phyloP scores from a whole-genome alignment of 2,113 vertebrate genomes.

The Labeo catla region DNA sequence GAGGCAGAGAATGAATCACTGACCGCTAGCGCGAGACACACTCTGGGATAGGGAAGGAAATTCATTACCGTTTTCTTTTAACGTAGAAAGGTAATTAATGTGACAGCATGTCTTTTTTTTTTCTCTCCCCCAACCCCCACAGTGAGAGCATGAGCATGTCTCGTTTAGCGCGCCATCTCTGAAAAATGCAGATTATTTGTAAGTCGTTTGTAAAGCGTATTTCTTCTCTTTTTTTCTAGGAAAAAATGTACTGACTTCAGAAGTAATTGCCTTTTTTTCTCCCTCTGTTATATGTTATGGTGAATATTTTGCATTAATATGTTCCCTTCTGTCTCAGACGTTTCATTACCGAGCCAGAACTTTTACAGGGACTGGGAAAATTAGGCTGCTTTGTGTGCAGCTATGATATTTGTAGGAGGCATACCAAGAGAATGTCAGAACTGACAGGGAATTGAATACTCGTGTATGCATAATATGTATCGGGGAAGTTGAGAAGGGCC shows the following conservation, averaged over 20 bases:
- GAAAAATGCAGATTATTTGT: constrained; percentile 48
- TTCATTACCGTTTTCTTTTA: constrained; percentile 63
- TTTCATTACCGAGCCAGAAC: constrained; percentile 10
- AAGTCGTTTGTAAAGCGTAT: constrained; percentile 58
- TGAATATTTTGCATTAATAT: constrained; percentile 49
- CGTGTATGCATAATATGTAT: constrained; percentile 22
- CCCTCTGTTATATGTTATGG: constrained; percentile 32
- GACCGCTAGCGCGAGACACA: constrained; percentile 54
- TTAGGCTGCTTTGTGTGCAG: constrained; percentile 40
- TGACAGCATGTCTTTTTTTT: constrained; percentile 60
- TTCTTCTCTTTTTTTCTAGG: constrained; percentile 36
- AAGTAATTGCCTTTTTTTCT: constrained; percentile 49
- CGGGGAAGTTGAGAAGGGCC: not conserved
- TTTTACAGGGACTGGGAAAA: constrained; percentile 29
- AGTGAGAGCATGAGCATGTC: constrained; percentile 19
- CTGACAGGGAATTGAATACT: constrained; percentile 25
- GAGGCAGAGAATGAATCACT: constrained; percentile 67
- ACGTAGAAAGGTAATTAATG: constrained; percentile 67
- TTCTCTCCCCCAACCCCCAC: not conserved
- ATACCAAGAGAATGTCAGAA: constrained; percentile 13
- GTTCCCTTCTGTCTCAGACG: constrained; percentile 17
- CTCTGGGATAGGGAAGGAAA: constrained; percentile 60
- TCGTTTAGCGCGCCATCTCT: constrained; percentile 27
- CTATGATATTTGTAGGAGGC: constrained; percentile 37
- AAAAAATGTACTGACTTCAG: constrained; percentile 32